These are phyloP conservation scores for Sardina pilchardus DNA, from an alignment of 2,113 vertebrate species.

Conservation along the genomic window DNA sequence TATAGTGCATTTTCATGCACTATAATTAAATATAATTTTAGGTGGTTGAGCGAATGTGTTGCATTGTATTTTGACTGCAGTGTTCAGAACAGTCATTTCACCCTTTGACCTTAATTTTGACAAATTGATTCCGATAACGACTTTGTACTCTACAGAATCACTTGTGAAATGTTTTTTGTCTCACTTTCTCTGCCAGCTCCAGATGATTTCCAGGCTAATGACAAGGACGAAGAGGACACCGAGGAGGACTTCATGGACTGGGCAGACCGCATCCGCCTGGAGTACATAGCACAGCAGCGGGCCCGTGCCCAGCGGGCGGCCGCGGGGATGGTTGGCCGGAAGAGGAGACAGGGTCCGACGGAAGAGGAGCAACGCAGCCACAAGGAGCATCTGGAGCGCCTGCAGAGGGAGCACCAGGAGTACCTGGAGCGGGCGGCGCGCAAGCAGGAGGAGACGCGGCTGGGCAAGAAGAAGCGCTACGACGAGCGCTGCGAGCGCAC, in stretches of 20 bases:
- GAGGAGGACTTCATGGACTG: constrained; percentile 80
- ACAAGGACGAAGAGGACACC: constrained; percentile 69
- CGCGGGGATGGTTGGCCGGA: constrained; percentile 41
- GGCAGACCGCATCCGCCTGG: constrained; percentile 77
- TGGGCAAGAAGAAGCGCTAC: constrained; percentile 62
- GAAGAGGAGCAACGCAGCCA: constrained; percentile 45
- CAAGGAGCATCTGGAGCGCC: constrained; percentile 54
- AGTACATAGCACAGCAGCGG: constrained; percentile 73
- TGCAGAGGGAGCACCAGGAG: constrained; percentile 69
- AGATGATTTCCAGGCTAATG: constrained; percentile 68
- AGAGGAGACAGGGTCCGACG: constrained; percentile 46
- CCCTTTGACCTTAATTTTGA: no score
- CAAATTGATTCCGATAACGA: background rate
- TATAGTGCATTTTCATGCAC: no score
- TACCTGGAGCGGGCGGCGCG: constrained; percentile 68
- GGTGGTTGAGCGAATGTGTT: no score
- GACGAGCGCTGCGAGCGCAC: constrained; percentile 63
- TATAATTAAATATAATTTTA: no score
- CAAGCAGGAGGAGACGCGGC: constrained; percentile 68
- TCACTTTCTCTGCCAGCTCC: constrained; percentile 11
- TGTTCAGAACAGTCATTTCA: no score
- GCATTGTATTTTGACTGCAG: no score
- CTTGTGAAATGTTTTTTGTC: background rate
- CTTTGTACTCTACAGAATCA: background rate
- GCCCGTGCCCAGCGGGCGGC: constrained; percentile 53